A percentile compares a stretch with the other conserved stretches of the same genome.
Conservation (phyloP, 2,113 vertebrate species). For the Prinia subflava region DNA sequence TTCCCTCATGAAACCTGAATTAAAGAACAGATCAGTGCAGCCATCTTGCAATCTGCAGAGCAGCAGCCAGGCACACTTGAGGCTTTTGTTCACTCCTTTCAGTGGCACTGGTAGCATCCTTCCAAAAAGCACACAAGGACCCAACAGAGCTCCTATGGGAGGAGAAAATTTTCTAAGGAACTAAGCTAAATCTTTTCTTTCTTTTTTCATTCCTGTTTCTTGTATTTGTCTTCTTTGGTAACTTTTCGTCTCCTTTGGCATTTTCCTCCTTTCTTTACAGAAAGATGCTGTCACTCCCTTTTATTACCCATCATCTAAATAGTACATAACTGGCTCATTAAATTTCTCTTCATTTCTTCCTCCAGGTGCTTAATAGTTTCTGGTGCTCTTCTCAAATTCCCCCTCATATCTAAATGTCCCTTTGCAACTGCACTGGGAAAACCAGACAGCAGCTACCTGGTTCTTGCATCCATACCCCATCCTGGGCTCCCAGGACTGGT, state of each 20-base stretch:
- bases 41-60: neutral
- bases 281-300: neutral
- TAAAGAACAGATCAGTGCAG: neutral
- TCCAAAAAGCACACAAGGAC: neutral
- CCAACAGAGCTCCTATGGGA: neutral
- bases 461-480: neutral
- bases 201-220: neutral
- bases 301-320: neutral
- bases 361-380: neutral
- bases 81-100: neutral
- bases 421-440: neutral
- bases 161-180: neutral
- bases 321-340: neutral
- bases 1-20: neutral
- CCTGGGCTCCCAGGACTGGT: neutral
- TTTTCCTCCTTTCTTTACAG: neutral
- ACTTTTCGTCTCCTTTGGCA: neutral
- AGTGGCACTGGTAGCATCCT: neutral
- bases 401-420: neutral
- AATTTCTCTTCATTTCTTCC: neutral
- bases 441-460: neutral
- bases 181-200: neutral
- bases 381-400: neutral
- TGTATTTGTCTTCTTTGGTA: neutral
- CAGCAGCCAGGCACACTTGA: neutral